Evolutionary conservation across 2,888 invertebrate species (phyloP).

Genomic region (Sphaeridia pumilis): DNA sequence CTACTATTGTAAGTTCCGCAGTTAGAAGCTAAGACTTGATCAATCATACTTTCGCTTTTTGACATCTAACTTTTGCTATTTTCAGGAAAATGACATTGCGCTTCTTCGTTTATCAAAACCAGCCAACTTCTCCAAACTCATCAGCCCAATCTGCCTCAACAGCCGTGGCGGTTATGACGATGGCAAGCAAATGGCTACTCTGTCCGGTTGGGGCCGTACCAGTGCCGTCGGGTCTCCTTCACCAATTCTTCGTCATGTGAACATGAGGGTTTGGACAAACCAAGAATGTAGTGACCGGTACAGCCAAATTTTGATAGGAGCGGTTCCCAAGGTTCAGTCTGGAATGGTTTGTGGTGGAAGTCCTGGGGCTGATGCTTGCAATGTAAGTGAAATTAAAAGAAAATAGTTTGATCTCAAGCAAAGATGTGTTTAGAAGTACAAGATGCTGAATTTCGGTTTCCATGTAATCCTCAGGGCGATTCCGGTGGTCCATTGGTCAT

Average conservation of each 20-base stretch:
- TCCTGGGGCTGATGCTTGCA: conserved; percentile 74
- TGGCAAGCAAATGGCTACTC: conserved; percentile 52
- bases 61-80: conserved; percentile 33
- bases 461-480: conserved; percentile 53
- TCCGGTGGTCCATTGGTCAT: conserved; percentile 81
- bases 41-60: background rate
- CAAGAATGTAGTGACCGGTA: conserved; percentile 51
- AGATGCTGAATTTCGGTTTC: background rate
- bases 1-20: conserved; percentile 54
- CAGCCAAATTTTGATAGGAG: conserved; percentile 3
- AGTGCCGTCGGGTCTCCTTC: conserved; percentile 14
- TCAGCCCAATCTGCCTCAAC: conserved; percentile 69
- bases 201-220: conserved; percentile 74
- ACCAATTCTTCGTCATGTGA: conserved; percentile 45
- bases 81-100: conserved; percentile 71
- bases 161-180: conserved; percentile 43
- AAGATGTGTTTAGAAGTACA: background rate
- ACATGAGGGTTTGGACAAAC: conserved; percentile 73
- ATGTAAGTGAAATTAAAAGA: conserved; percentile 49
- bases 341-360: conserved; percentile 73
- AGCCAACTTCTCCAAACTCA: conserved; percentile 56
- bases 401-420: background rate
- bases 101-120: conserved; percentile 66
- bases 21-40: background rate
- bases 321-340: conserved; percentile 17